These are phyloP conservation scores for Phragmatobia fuliginosa DNA, from an alignment of 2,888 invertebrate genomes.

Conservation along the genomic window DNA sequence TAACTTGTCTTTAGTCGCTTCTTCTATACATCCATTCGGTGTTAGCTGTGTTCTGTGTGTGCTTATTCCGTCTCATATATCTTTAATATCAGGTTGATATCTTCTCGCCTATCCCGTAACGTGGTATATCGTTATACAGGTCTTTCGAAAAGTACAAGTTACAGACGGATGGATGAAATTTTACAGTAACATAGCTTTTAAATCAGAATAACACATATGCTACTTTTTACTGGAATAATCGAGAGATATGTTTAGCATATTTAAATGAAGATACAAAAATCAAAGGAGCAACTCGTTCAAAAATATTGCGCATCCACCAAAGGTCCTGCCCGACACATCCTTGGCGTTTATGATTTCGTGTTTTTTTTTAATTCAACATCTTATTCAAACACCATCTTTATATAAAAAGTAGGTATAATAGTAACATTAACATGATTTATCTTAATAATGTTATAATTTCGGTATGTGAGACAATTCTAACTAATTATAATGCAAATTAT, in stretches of 20 bases:
- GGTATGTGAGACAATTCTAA: conserved; percentile 28
- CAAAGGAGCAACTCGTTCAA: not conserved
- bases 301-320: too few relatives aligned
- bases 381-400: not conserved
- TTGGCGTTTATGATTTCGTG: not conserved
- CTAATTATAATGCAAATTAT: conserved; percentile 24
- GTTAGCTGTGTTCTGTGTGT: not conserved
- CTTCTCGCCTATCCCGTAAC: too few relatives aligned
- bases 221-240: too few relatives aligned
- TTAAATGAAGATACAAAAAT: not conserved
- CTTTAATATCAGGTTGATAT: too few relatives aligned
- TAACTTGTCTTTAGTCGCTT: not conserved
- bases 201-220: too few relatives aligned
- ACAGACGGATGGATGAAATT: too few relatives aligned
- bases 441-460: conserved; percentile 32
- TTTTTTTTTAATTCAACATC: not conserved
- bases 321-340: not conserved
- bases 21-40: not conserved
- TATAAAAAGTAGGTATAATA: not conserved
- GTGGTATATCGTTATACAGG: too few relatives aligned
- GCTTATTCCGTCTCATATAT: not conserved
- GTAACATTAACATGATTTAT: not conserved
- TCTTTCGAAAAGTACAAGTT: too few relatives aligned
- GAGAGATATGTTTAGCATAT: too few relatives aligned
- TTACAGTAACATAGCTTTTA: too few relatives aligned